Conservation (phyloP, 2,888 invertebrate species). For the Sphecodes monilicornis region DNA sequence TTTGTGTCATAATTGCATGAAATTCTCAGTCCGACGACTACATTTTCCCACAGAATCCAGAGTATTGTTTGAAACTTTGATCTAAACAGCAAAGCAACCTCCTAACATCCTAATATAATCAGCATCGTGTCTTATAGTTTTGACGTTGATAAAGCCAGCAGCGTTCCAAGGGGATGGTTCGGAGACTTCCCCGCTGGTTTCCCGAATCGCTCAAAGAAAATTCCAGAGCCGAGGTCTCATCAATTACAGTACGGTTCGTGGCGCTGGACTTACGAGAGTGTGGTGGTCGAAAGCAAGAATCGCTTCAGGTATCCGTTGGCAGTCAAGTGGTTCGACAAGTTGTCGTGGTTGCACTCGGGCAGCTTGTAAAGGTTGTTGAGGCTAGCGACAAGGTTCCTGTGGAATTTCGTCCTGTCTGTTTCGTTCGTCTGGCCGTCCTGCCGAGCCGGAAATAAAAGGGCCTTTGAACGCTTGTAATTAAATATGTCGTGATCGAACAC, state of each 20-base stretch:
- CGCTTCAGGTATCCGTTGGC: constrained; percentile 71
- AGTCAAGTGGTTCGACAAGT: constrained; percentile 70
- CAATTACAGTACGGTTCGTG: background rate
- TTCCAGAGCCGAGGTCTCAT: background rate
- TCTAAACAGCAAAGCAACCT: background rate
- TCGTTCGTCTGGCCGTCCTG: constrained; percentile 50
- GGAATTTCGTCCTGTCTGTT: constrained; percentile 47
- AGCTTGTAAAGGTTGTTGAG: constrained; percentile 66
- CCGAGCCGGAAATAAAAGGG: constrained; percentile 29
- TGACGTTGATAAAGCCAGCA: background rate
- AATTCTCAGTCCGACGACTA: too few species aligned
- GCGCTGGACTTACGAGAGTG: constrained; percentile 59
- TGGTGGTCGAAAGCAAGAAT: constrained; percentile 60
- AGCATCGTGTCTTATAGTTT: background rate
- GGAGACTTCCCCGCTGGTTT: background rate
- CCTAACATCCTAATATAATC: background rate
- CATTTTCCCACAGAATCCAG: too few species aligned
- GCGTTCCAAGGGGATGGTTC: background rate
- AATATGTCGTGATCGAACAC: constrained; percentile 16
- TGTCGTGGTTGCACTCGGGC: constrained; percentile 44
- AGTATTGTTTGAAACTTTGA: background rate
- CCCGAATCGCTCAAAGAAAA: background rate
- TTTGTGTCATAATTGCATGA: too few species aligned
- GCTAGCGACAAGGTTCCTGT: constrained; percentile 59
- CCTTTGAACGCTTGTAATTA: constrained; percentile 37